These are phyloP conservation scores for Physeter macrocephalus DNA, from an alignment of 2,113 vertebrate genomes.

Conservation along the genomic window DNA sequence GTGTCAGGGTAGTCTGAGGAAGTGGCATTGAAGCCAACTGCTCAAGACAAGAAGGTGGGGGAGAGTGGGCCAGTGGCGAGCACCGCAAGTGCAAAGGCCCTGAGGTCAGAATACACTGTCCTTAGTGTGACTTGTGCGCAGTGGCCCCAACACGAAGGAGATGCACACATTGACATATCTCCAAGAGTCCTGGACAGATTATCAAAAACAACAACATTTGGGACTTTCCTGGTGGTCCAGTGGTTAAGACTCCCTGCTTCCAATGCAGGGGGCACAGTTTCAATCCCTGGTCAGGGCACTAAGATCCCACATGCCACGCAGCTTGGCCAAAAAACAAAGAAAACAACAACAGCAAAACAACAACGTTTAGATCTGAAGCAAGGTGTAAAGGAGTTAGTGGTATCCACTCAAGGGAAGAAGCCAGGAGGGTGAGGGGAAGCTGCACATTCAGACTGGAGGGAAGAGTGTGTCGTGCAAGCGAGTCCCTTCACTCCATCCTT, in stretches of 20 bases:
- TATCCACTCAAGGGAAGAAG: background rate
- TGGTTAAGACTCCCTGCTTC: background rate
- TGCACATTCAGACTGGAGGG: background rate
- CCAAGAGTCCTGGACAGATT: background rate
- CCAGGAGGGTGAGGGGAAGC: background rate
- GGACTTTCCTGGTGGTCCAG: background rate
- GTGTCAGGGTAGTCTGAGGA: background rate
- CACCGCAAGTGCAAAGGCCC: background rate
- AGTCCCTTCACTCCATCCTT: background rate
- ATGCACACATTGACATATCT: background rate
- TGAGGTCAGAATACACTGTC: background rate
- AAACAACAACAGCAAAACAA: too few relatives aligned
- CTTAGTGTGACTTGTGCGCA: background rate
- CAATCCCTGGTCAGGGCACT: background rate
- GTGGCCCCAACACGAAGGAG: background rate
- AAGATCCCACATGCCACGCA: background rate
- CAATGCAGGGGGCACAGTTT: background rate
- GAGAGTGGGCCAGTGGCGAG: background rate
- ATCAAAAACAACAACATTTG: background rate
- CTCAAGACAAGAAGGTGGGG: background rate
- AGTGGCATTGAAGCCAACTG: background rate
- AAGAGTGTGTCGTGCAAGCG: background rate
- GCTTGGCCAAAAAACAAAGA: background rate
- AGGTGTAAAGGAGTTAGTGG: background rate
- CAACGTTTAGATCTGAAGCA: background rate